Percentiles rank a stretch among this genome's conserved stretches.
Conservation (phyloP, 1,140 invertebrate species). For the Drosophila truncata region DNA sequence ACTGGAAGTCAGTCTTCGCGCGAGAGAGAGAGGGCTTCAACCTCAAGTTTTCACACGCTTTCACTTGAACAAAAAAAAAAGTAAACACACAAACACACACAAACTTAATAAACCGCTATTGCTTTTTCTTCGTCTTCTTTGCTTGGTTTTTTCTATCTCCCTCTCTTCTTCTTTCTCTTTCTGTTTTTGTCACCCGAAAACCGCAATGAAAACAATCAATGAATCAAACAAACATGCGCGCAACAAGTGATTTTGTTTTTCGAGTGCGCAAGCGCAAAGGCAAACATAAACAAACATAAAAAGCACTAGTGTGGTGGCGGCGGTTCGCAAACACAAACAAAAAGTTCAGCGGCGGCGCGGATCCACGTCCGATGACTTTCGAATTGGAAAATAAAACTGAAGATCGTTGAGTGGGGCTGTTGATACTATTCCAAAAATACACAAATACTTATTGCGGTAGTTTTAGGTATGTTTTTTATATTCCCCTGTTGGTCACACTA, state of each 20-base stretch:
- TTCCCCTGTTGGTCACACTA: no score
- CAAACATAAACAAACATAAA: constrained; percentile 30
- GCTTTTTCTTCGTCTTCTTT: constrained; percentile 14
- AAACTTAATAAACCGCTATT: constrained; percentile 35
- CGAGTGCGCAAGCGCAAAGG: constrained; percentile 5
- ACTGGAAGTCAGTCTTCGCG: not conserved
- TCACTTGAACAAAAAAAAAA: constrained; percentile 67
- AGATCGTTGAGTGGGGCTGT: no score
- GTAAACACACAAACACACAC: constrained; percentile 31
- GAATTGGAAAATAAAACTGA: no score
- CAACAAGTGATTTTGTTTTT: constrained; percentile 34
- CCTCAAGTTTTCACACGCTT: constrained; percentile 73
- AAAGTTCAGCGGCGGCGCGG: no score
- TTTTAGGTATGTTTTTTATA: no score
- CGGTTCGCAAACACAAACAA: not conserved
- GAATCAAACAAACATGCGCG: not conserved
- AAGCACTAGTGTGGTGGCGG: not conserved
- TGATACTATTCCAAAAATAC: no score
- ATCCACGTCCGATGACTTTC: no score
- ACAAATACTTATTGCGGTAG: no score
- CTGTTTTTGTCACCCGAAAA: constrained; percentile 17
- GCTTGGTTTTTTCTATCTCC: not conserved
- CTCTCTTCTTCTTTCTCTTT: not conserved
- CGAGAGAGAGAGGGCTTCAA: constrained; percentile 28
- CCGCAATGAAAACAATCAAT: constrained; percentile 7